Conservation (phyloP, 2,797 vertebrate genomes). For the Eulemur mongoz region DNA sequence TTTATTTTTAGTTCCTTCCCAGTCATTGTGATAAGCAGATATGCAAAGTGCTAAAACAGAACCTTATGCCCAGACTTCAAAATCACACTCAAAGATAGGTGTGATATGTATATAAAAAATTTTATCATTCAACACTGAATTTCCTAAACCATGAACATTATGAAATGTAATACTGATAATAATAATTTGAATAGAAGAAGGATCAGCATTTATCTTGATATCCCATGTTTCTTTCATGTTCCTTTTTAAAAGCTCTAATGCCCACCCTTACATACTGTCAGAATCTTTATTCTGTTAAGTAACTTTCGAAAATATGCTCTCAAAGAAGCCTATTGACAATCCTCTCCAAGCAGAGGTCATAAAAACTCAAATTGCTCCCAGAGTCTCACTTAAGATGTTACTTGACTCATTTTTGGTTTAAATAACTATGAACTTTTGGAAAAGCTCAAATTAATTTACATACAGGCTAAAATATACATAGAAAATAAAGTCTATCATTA, state of each 20-base stretch:
- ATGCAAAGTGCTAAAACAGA: not conserved
- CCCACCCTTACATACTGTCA: not conserved
- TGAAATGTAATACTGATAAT: not conserved
- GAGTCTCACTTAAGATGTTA: not conserved
- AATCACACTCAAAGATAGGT: not conserved
- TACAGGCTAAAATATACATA: conserved; percentile 1
- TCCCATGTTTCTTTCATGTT: not conserved
- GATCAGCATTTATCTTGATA: not conserved
- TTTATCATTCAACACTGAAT: not conserved
- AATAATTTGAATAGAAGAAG: not conserved
- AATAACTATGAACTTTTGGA: conserved; percentile 20
- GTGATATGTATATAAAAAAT: not conserved
- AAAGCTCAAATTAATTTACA: conserved; percentile 38
- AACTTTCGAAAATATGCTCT: not conserved
- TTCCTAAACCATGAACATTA: not conserved
- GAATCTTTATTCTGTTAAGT: conserved; percentile 8
- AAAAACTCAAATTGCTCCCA: conserved; percentile 27
- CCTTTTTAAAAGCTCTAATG: not conserved
- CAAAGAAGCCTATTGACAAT: not conserved
- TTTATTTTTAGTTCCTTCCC: conserved; percentile 87
- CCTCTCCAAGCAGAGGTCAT: not conserved
- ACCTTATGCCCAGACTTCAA: not conserved
- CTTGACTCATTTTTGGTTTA: not conserved
- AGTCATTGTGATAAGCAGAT: conserved; percentile 85
- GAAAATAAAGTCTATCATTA: conserved; percentile 19